Conservation (phyloP, 2,113 vertebrate genomes). For the Diglossa brunneiventris region DNA sequence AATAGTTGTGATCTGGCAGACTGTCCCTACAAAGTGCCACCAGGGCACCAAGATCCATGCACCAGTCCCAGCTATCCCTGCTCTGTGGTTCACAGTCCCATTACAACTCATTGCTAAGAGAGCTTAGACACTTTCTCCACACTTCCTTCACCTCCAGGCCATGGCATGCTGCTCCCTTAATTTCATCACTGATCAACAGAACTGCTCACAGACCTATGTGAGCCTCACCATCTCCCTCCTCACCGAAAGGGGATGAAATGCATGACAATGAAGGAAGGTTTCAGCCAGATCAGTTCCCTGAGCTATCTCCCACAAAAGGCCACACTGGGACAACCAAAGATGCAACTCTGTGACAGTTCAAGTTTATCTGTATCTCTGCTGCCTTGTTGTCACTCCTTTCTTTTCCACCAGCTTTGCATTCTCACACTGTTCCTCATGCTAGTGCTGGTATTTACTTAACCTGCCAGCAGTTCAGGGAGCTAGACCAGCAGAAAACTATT, state of each 20-base stretch:
- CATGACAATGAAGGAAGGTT: neutral
- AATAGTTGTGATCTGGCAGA: neutral
- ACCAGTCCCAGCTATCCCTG: rapidly evolving
- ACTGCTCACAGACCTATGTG: neutral
- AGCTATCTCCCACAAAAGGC: neutral
- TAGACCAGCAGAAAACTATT: neutral
- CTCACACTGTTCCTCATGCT: neutral
- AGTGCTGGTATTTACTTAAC: neutral
- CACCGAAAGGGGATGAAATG: neutral
- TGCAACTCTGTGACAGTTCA: neutral
- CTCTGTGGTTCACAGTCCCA: neutral
- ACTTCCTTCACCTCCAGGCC: neutral
- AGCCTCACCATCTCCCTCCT: no score
- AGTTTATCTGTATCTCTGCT: neutral
- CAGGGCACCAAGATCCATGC: neutral
- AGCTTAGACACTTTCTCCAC: neutral
- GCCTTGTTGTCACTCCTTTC: neutral
- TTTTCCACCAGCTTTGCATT: neutral
- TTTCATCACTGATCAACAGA: neutral
- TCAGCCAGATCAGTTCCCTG: neutral
- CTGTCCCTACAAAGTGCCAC: neutral
- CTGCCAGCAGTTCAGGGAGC: neutral
- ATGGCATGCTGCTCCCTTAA: neutral
- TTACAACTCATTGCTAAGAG: neutral
- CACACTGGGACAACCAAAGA: neutral